Conservation (phyloP, 2,797 vertebrate genomes). For the Rhabdomys pumilio region DNA sequence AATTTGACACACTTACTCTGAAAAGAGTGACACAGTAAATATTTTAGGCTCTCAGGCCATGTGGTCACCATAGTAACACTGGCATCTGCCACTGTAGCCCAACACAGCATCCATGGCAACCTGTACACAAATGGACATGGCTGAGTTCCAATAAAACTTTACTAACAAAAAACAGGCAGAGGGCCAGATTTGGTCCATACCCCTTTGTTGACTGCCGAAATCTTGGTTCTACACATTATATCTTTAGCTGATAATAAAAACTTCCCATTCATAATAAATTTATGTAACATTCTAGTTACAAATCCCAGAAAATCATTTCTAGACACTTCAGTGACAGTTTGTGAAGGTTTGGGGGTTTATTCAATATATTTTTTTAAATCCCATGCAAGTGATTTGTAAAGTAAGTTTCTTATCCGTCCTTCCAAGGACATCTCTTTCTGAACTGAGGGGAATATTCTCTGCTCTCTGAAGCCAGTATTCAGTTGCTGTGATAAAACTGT, state of each 20-base stretch:
- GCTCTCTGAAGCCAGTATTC: neutral
- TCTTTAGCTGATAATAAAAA: neutral
- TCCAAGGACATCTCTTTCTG: neutral
- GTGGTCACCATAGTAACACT: neutral
- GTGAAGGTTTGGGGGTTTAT: neutral
- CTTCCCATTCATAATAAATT: neutral
- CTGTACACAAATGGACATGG: neutral
- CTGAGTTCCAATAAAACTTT: neutral
- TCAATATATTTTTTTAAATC: neutral
- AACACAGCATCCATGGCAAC: neutral
- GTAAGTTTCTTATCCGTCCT: neutral
- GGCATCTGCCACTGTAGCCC: neutral
- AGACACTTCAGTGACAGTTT: neutral
- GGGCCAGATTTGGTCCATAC: neutral
- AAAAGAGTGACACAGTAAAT: neutral
- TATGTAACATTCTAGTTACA: neutral
- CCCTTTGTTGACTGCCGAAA: neutral
- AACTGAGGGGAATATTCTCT: neutral
- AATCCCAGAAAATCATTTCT: neutral
- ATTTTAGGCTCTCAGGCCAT: neutral
- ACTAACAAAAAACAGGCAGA: conserved; percentile 6
- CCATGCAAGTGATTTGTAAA: neutral
- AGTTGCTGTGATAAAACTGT: neutral
- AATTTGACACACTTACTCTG: neutral
- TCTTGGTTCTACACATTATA: neutral